phyloP scores from a whole-genome alignment of 1,140 invertebrate genomes.

The Pararge aegeria region DNA sequence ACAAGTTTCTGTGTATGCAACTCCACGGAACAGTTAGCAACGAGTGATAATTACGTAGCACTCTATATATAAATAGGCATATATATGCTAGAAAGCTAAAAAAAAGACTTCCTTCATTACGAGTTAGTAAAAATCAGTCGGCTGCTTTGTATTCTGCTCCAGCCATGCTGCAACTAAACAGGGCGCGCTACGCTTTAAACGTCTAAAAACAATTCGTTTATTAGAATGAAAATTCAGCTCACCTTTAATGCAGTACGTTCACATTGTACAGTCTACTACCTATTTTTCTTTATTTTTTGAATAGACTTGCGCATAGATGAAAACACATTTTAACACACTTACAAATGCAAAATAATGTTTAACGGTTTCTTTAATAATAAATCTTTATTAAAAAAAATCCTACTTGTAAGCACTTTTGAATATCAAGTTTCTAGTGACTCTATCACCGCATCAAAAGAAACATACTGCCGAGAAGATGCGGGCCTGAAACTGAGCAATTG shows the following conservation, averaged over 20 bases:
- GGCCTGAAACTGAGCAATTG: too few species aligned
- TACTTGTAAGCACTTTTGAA: too few species aligned
- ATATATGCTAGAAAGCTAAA: too few species aligned
- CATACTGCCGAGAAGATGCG: too few species aligned
- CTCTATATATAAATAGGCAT: too few species aligned
- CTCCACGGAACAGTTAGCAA: too few species aligned
- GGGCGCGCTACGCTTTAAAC: slow-evolving; percentile 8
- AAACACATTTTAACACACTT: neutral
- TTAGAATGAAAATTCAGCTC: slow-evolving; percentile 11
- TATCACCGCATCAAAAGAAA: too few species aligned
- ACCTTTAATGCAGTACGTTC: slow-evolving; percentile 8
- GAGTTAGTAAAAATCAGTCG: neutral
- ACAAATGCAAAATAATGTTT: too few species aligned
- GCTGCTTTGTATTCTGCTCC: slow-evolving; percentile 1
- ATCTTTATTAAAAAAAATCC: too few species aligned
- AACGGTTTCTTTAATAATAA: too few species aligned
- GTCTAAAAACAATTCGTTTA: slow-evolving; percentile 11
- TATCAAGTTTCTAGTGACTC: too few species aligned
- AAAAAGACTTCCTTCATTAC: slow-evolving; percentile 1
- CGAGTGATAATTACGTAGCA: too few species aligned
- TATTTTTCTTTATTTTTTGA: neutral
- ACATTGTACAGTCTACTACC: neutral
- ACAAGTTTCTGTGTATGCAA: neutral
- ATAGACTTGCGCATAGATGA: neutral
- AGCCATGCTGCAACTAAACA: slow-evolving; percentile 5